A percentile compares a stretch with the other conserved stretches of the same genome.
phyloP scores from a whole-genome alignment of 2,888 invertebrate genomes.

The Eudasyphora cyanicolor region DNA sequence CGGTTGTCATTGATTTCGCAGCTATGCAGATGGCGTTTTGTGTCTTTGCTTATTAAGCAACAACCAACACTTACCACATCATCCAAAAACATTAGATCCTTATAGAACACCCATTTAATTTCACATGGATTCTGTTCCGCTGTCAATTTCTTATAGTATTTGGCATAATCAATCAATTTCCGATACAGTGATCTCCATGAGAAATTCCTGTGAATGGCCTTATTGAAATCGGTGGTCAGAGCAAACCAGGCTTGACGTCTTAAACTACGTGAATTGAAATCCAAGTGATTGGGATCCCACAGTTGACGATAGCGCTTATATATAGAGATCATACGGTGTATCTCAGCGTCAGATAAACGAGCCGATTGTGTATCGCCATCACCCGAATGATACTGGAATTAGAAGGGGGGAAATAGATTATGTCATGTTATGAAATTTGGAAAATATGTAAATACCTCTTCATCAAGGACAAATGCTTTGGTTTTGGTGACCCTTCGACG shows the following conservation, averaged over 20 bases:
- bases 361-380: constrained; percentile 20
- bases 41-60: too few relatives aligned
- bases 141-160: constrained; percentile 73
- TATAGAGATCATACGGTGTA: constrained; percentile 70
- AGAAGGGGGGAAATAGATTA: not conserved
- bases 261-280: constrained; percentile 69
- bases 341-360: constrained; percentile 68
- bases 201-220: constrained; percentile 45
- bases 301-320: constrained; percentile 70
- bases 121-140: constrained; percentile 46
- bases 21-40: too few relatives aligned
- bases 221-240: constrained; percentile 69
- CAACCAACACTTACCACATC: constrained; percentile 71
- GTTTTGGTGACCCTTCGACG: not conserved
- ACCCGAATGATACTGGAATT: constrained; percentile 34
- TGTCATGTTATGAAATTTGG: not conserved
- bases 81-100: constrained; percentile 72
- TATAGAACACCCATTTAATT: constrained; percentile 72
- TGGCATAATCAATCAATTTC: constrained; percentile 73
- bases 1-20: too few relatives aligned
- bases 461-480: not conserved
- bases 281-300: constrained; percentile 74
- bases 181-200: constrained; percentile 73
- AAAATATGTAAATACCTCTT: constrained; percentile 1
- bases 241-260: constrained; percentile 72